Conservation (phyloP, 2,888 invertebrate species). For the Heliconius cydno region DNA sequence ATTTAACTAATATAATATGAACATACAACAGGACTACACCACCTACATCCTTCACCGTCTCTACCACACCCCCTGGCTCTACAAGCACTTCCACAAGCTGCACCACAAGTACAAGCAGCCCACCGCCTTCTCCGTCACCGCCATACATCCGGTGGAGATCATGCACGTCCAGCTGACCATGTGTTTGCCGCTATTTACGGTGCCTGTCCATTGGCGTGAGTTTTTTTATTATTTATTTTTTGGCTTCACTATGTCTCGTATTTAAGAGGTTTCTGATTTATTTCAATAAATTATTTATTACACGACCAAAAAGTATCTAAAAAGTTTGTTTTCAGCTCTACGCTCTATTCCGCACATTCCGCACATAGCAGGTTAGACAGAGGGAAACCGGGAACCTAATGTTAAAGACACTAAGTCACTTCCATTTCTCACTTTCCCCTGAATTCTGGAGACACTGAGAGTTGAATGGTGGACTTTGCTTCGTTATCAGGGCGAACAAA, state of each 20-base stretch:
- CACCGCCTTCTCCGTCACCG: conserved; percentile 89
- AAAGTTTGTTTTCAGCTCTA: conserved; percentile 70
- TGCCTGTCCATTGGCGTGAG: conserved; percentile 88
- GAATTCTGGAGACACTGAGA: too few species aligned
- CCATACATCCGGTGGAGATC: conserved; percentile 89
- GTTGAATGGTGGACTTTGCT: too few species aligned
- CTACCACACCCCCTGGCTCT: conserved; percentile 87
- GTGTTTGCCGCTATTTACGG: conserved; percentile 84
- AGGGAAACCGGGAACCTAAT: too few species aligned
- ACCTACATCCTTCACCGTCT: conserved; percentile 87
- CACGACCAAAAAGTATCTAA: too few species aligned
- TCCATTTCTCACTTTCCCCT: background rate
- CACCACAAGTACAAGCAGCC: conserved; percentile 91
- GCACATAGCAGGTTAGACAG: too few species aligned
- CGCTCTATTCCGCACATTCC: conserved; percentile 65
- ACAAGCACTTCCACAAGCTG: conserved; percentile 88
- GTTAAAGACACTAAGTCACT: background rate
- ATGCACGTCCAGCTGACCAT: conserved; percentile 85
- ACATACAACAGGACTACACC: conserved; percentile 79
- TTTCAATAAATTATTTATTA: too few species aligned
- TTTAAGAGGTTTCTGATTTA: background rate
- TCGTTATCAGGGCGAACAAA: too few species aligned
- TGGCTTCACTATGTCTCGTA: conserved; percentile 78
- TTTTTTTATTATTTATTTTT: background rate
- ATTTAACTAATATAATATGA: too few species aligned